Evolutionary conservation across 2,797 vertebrate genomes (phyloP), one percentile per base, ranked within the genome.

Genomic region (Acipenser transmontanus): DNA sequence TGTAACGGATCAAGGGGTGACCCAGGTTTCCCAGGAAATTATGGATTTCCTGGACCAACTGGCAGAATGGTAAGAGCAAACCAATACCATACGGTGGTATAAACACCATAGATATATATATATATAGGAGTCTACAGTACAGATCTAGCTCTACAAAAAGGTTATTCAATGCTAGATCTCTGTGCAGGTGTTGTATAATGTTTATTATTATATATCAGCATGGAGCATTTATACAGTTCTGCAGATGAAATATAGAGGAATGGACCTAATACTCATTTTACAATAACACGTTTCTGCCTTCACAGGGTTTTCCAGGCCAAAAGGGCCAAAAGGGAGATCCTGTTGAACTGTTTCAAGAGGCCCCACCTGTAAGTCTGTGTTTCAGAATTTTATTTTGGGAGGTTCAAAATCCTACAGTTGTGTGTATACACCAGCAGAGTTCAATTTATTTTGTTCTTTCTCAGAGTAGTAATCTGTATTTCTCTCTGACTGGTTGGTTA

Each of bases 1-100:
- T 91, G 80, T 77, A 92, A 92, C 9, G 92, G 93, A n/a, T 90
- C 89, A 3, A 79, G 77, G 69, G 93, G 93, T 61, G 83, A 73
- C 13, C 78, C 82, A 10, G 94, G 93, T 56, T 56, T 78, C 56
- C 80, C 77, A 61, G 94, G 94, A 49, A 60, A 75, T 71, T 77
- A 50, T 52, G 93, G 93, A 57, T 63, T 54, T 0, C 60, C 77
- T 66, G 93, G 93, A 63, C 65, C 72, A 9, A 62, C 52, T 67
- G 93, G 93, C 48, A 72, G 59, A 47, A 81, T 54, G 2, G 94
- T 95, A 81, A 67, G 93, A 64, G 1, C 66, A 14, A 8, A 52
- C 4, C 34, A 34, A 34, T 34, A 34, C 4, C 34, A 34, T 34
- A 34, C 1, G 34, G 4, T 34, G 34, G 34, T 4, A 4, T 34